These are phyloP conservation scores for Heliconius melpomene DNA, from an alignment of 1,140 invertebrate species.

Conservation along the genomic window DNA sequence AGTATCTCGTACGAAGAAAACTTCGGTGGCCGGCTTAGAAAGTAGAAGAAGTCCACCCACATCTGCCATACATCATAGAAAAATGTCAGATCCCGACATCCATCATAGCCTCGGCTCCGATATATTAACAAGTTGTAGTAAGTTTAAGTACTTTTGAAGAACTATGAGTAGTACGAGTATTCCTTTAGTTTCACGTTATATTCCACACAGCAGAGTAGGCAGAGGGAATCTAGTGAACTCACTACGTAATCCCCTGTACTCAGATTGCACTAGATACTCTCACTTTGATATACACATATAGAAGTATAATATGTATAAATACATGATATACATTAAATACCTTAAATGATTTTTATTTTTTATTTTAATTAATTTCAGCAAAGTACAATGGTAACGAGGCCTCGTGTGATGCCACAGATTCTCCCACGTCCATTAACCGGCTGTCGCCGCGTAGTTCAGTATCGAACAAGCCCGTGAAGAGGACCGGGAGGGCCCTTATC, in stretches of 20 bases:
- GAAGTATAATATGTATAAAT: no score
- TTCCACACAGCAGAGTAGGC: no score
- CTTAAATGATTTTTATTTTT: not conserved
- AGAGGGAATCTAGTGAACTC: no score
- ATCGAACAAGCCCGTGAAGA: slow-evolving; percentile 79
- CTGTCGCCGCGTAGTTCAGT: slow-evolving; percentile 66
- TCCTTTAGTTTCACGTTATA: no score
- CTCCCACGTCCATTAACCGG: slow-evolving; percentile 50
- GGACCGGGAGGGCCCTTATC: slow-evolving; percentile 90
- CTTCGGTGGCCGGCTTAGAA: slow-evolving; percentile 85
- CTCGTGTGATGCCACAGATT: slow-evolving; percentile 62
- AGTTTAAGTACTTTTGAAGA: slow-evolving; percentile 41
- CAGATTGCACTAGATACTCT: no score
- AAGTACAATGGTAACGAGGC: slow-evolving; percentile 55
- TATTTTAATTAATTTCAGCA: slow-evolving; percentile 42
- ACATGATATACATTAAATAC: no score
- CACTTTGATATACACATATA: no score
- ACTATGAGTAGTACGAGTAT: no score
- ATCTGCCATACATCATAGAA: slow-evolving; percentile 83
- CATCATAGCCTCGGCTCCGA: slow-evolving; percentile 82
- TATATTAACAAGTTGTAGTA: slow-evolving; percentile 69
- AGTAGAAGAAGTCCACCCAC: slow-evolving; percentile 82
- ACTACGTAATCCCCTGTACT: no score
- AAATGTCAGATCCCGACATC: slow-evolving; percentile 92
- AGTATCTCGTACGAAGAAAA: slow-evolving; percentile 85